Evolutionary conservation across 2,797 vertebrate species (phyloP).

Genomic region (Decapterus maruadsi): DNA sequence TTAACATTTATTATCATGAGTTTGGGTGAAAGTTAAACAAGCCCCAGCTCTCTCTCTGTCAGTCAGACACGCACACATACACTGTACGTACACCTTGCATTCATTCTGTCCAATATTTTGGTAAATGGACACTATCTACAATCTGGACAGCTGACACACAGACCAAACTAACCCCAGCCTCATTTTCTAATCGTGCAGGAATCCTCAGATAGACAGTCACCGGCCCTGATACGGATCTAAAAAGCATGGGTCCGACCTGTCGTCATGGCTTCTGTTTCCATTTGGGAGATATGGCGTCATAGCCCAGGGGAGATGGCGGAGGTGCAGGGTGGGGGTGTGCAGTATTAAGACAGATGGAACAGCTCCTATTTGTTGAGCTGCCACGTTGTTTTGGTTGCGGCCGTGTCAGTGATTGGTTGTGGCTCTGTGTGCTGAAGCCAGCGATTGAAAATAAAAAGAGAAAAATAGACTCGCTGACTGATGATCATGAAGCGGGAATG

Average conservation of each 20-base stretch:
- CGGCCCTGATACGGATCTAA: slow-evolving; percentile 72
- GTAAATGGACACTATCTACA: slow-evolving; percentile 59
- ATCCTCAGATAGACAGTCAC: slow-evolving; percentile 41
- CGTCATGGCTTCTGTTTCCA: slow-evolving; percentile 70
- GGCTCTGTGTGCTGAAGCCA: slow-evolving; percentile 46
- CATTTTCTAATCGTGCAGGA: slow-evolving; percentile 56
- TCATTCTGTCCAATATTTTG: slow-evolving; percentile 38
- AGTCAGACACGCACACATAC: too few species aligned
- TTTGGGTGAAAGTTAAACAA: not conserved
- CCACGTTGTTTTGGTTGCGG: slow-evolving; percentile 65
- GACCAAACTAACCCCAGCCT: slow-evolving; percentile 62
- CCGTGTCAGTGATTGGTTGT: slow-evolving; percentile 66
- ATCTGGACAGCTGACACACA: slow-evolving; percentile 66
- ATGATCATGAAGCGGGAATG: slow-evolving; percentile 42
- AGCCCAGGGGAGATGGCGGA: slow-evolving; percentile 46
- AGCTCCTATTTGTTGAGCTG: slow-evolving; percentile 70
- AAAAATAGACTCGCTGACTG: slow-evolving; percentile 78
- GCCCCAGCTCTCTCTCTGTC: not conserved
- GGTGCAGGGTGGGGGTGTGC: not conserved
- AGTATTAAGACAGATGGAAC: slow-evolving; percentile 71
- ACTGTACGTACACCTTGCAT: not conserved
- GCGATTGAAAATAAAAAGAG: slow-evolving; percentile 79
- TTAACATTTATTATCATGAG: not conserved
- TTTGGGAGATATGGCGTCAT: slow-evolving; percentile 68
- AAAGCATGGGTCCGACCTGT: slow-evolving; percentile 55